Evolutionary conservation across 92 coral and sea anemone genomes (phyloP), one percentile per base, ranked within the genome.

Genomic region (Anthopleura xanthogrammica): DNA sequence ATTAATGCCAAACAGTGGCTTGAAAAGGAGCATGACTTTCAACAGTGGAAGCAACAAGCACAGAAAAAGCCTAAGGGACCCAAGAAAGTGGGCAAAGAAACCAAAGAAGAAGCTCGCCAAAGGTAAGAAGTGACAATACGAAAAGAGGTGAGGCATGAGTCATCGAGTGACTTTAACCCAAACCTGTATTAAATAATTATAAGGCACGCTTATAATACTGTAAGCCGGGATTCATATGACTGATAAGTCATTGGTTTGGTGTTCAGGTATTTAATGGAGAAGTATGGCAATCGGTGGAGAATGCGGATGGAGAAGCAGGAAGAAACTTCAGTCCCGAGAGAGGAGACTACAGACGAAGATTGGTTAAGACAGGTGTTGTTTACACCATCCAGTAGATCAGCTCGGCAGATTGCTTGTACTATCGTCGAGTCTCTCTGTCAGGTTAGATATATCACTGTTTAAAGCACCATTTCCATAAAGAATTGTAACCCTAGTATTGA

Each of bases 291-390:
- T 5, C 93, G 87, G 66, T 88, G 94, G 95, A 88, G 83, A 83
- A 77, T 71, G 68, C 88, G 85, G 78, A 85, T 89, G 87, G 89
- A 89, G 83, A 56, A 84, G 85, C 93, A 79, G 80, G 95, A 89
- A 76, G 79, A 85, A 78, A 84, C 75, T 52, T 81, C 82, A 65
- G 86, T 36, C 43, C 83, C 74, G 58, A 68, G 36, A 29, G 36
- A 81, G 39, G 95, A 84, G n/a, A 71, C 88, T 40, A 89, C 87
- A 2, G 94, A 94, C 77, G 99, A 94, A 86, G 98, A 90, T 76
- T 96, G 99, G 99, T 82, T 96, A 58, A 90, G 97, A 40, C 94
- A 94, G 76, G 99, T 94, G 89, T 81, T 96, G 87, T 96, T 96
- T 72, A 92, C 98, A 16, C 98, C 99, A 48, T 94, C 99, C 7